Evolutionary conservation across 2,797 vertebrate genomes (phyloP), one percentile per base, ranked within the genome.

Genomic region (Chaetodon trifasciatus): DNA sequence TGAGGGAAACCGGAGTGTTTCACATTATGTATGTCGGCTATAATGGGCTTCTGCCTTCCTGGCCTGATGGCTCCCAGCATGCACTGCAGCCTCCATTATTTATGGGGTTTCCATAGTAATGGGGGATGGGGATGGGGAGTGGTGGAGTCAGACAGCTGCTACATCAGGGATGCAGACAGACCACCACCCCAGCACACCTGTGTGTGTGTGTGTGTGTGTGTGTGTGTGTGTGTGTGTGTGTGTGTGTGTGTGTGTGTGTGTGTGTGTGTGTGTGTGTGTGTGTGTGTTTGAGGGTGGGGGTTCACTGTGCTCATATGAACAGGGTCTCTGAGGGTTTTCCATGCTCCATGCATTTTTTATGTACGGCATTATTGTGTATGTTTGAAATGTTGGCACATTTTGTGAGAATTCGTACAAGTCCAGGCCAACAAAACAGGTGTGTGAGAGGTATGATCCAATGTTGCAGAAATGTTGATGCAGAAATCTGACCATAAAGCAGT

Each of bases 61-160:
- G 68, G 49, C 53, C 70, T 46, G 61, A 63, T 40, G 47, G 53
- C 72, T 93, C 89, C 93, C 89, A 78, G 83, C 66, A 86, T 92
- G 88, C 91, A 80, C n/a, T 64, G 89, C 69, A 8, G 63, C 62
- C 63, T 92, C 78, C 81, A 94, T 94, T 94, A 94, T 93, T 95
- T 87, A 94, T 90, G 83, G 19, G 15, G 81, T 86, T 78, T 42
- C 83, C 76, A 58, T 78, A 68, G 86, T 44, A 63, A 91, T 55
- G 42, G 42, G 42, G 42, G 42, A 8, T 8, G 40, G 69, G 52
- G 69, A n/a, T 52, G 58, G 73, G 78, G 76, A 69, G 80, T 79
- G 91, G 88, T 3, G 79, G 91, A 86, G 88, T 79, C 79, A 62
- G 88, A 93, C 86, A 94, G 92, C 91, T 94, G 92, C 86, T 86